Evolutionary conservation across 1,140 invertebrate genomes (phyloP), one percentile per base, ranked within the genome.

Genomic region (Thrips palmi): DNA sequence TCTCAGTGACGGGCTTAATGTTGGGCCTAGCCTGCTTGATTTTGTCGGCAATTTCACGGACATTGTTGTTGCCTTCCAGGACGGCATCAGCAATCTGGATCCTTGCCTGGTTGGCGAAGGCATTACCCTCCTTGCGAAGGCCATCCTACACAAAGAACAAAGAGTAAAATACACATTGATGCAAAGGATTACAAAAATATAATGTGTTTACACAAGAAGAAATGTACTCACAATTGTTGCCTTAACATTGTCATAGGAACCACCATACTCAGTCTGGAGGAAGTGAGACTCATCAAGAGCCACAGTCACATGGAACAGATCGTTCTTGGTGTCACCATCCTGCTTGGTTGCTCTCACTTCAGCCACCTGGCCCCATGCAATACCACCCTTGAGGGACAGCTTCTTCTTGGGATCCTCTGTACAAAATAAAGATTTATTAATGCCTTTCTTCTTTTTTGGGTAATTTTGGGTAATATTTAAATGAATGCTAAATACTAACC

Each of bases 251-350:
- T 78, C 70, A 22, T 67, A 64, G 35, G 70, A 68, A 14, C 68
- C 57, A 2, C 57, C 60, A 39, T 74, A 71, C 15, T 71, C 68
- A 3, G 68, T 67, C 53, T 77, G 74, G 25, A 80, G 51, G 46
- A 76, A 71, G 47, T 79, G 69, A 8, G 65, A 58, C 22, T 79
- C 65, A 37, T 78, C 64, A 23, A 77, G 52, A 29, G 45, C 36
- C 4, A 49, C 42, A 34, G 45, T 27, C 0, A 45, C 30, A 28
- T 39, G n/a, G n/a, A n/a, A n/a, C n/a, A n/a, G n/a, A n/a, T n/a
- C n/a, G n/a, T n/a, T n/a, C n/a, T n/a, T n/a, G n/a, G n/a, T n/a
- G n/a, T n/a, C n/a, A n/a, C n/a, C n/a, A n/a, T n/a, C n/a, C n/a
- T n/a, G n/a, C n/a, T n/a, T n/a, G n/a, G n/a, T n/a, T n/a, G n/a